Conservation (phyloP, 2,888 invertebrate genomes). For the Drosophila ezoana region DNA sequence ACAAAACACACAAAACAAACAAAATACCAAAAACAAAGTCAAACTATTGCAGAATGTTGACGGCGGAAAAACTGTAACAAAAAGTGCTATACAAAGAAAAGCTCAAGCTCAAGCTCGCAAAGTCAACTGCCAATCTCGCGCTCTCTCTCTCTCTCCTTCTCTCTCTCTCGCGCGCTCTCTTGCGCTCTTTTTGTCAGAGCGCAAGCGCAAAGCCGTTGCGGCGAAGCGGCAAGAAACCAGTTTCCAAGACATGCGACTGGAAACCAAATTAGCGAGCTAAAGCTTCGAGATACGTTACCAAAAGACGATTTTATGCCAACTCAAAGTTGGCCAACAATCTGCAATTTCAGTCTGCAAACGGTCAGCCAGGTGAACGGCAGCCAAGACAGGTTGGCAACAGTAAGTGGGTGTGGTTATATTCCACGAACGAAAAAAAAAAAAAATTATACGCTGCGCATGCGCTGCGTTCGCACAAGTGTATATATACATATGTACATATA, state of each 20-base stretch:
- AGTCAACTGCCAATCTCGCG: not conserved
- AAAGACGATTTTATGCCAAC: slow-evolving; percentile 75
- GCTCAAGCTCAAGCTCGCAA: slow-evolving; percentile 33
- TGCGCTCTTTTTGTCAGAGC: slow-evolving; percentile 22
- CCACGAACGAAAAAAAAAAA: slow-evolving; percentile 2
- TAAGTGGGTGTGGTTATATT: slow-evolving; percentile 54
- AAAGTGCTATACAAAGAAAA: slow-evolving; percentile 44
- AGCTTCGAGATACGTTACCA: slow-evolving; percentile 50
- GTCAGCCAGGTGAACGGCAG: slow-evolving; percentile 84
- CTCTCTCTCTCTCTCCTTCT: slow-evolving; percentile 4
- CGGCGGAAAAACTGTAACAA: slow-evolving; percentile 58
- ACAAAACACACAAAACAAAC: slow-evolving; percentile 5
- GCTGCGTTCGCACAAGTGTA: slow-evolving; percentile 55
- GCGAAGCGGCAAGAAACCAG: slow-evolving; percentile 72
- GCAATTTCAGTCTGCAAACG: slow-evolving; percentile 84
- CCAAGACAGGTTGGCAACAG: slow-evolving; percentile 65
- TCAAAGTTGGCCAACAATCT: slow-evolving; percentile 81
- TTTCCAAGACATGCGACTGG: slow-evolving; percentile 64
- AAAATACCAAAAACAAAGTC: slow-evolving; percentile 21
- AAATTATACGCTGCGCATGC: slow-evolving; percentile 47
- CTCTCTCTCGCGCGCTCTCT: slow-evolving; percentile 6
- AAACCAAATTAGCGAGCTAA: slow-evolving; percentile 69
- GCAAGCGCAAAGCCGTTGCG: slow-evolving; percentile 66
- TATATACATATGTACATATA: slow-evolving; percentile 13
- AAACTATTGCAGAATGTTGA: slow-evolving; percentile 61